phyloP scores from a whole-genome alignment of 92 coral and sea anemone genomes.

The Paragorgia papillata region DNA sequence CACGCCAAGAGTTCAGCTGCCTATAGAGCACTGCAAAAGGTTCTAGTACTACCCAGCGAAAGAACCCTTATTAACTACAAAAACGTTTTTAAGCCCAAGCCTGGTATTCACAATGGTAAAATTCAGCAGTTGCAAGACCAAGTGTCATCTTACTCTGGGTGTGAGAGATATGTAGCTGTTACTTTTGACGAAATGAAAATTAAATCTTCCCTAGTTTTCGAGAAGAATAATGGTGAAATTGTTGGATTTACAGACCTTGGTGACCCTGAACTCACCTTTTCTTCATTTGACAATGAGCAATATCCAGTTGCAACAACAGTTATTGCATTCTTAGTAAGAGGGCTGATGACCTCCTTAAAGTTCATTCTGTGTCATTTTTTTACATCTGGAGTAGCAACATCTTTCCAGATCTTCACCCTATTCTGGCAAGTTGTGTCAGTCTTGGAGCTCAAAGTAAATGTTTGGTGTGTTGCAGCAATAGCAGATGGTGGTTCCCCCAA shows the following conservation, averaged over 20 bases:
- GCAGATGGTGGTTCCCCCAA: constrained; percentile 17
- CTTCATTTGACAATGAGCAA: neutral
- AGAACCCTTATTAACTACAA: no score
- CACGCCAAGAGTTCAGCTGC: constrained; percentile 12
- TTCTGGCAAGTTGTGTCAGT: constrained; percentile 8
- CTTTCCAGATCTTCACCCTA: constrained; percentile 15
- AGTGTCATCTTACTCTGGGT: no score
- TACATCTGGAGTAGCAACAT: constrained; percentile 21
- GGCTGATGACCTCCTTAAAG: neutral
- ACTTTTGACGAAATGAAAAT: no score
- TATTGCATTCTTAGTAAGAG: constrained; percentile 23
- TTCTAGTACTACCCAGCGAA: constrained; percentile 14
- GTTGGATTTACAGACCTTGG: no score
- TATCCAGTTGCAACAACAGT: constrained; percentile 32
- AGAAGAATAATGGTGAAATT: no score
- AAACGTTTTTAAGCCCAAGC: no score
- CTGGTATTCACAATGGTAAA: no score
- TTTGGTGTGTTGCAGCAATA: constrained; percentile 15
- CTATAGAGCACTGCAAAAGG: constrained; percentile 5
- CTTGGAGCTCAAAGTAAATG: no score
- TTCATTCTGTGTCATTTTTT: constrained; percentile 6
- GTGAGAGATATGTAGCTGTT: no score
- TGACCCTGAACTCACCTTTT: no score
- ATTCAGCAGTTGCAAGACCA: no score
- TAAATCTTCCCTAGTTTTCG: neutral